These are phyloP conservation scores for Lophochroa leadbeateri DNA, from an alignment of 2,113 vertebrate species.

Conservation along the genomic window DNA sequence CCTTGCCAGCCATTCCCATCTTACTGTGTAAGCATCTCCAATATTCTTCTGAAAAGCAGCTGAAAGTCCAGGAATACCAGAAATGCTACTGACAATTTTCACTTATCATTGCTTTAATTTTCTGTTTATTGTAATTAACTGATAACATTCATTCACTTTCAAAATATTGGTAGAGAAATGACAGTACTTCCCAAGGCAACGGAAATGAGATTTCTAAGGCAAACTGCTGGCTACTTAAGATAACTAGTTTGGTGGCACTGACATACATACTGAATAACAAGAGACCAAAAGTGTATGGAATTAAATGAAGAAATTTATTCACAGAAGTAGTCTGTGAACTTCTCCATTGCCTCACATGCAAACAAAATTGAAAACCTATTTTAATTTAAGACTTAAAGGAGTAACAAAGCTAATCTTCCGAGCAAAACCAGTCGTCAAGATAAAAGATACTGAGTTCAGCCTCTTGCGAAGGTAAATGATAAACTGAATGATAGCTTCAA, in stretches of 20 bases:
- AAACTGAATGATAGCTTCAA: background rate
- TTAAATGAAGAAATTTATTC: background rate
- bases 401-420: background rate
- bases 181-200: conserved; percentile 27
- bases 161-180: conserved; percentile 14
- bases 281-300: background rate
- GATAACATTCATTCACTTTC: conserved; percentile 53
- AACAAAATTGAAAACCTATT: background rate
- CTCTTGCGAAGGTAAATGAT: background rate
- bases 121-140: conserved; percentile 51
- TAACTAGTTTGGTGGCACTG: background rate
- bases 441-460: background rate
- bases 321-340: background rate
- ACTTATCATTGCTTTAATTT: conserved; percentile 9
- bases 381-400: background rate
- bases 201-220: conserved; percentile 60
- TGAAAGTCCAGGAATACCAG: background rate
- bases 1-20: background rate
- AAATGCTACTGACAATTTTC: background rate
- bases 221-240: conserved; percentile 50
- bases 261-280: background rate
- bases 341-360: background rate
- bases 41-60: background rate
- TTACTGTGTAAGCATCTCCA: background rate
- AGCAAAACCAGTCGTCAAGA: background rate